Evolutionary conservation across 2,797 vertebrate genomes (phyloP).

Genomic region (Mormyrus proboscirostris): DNA sequence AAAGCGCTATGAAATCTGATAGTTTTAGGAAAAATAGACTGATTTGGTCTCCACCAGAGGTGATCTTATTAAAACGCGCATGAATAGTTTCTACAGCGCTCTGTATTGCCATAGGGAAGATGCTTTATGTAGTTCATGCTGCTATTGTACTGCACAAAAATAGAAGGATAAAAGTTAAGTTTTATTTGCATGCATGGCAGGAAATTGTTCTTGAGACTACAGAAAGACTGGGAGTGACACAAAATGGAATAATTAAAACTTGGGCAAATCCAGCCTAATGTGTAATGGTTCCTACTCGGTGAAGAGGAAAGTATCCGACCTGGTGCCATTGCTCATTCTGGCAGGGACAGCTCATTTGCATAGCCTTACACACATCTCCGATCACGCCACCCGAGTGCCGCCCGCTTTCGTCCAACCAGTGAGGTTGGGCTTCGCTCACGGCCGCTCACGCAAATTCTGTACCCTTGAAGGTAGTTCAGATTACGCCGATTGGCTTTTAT

Average conservation of each 20-base stretch:
- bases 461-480: background rate
- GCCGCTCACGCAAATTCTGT: background rate
- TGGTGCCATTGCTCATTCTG: slow-evolving; percentile 39
- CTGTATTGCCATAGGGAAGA: background rate
- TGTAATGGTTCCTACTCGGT: slow-evolving; percentile 41
- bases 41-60: background rate
- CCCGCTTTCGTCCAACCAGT: background rate
- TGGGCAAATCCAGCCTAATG: slow-evolving; percentile 55
- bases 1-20: background rate
- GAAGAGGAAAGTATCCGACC: slow-evolving; percentile 39
- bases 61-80: background rate
- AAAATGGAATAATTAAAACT: slow-evolving; percentile 54
- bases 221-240: slow-evolving; percentile 63
- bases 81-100: background rate
- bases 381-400: slow-evolving; percentile 14
- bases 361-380: slow-evolving; percentile 5
- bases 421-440: background rate
- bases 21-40: background rate
- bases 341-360: background rate
- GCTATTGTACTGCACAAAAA: background rate
- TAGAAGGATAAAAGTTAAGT: background rate
- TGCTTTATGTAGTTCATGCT: background rate
- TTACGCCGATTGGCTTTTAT: background rate
- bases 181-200: background rate
- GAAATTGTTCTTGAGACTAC: slow-evolving; percentile 49